Evolutionary conservation across 2,888 invertebrate genomes (phyloP).

Genomic region (Watsonalla binaria): DNA sequence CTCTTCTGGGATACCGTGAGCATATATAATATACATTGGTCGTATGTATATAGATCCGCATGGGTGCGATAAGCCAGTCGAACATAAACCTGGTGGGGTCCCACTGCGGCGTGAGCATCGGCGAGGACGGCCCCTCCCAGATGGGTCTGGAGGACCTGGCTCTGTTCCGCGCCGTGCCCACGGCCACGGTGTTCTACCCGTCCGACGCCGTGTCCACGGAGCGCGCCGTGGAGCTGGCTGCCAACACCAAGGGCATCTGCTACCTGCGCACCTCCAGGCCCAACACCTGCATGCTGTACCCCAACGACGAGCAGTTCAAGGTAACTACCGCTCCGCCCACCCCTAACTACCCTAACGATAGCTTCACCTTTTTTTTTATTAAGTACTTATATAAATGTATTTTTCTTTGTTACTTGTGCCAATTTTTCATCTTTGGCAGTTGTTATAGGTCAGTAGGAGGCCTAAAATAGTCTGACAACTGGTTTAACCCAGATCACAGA

Average conservation of each 20-base stretch:
- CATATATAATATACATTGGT: too few relatives aligned
- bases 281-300: conserved; percentile 91
- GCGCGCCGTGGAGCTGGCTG: conserved; percentile 96
- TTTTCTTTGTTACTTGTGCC: too few relatives aligned
- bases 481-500: too few relatives aligned
- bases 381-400: too few relatives aligned
- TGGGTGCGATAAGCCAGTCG: conserved; percentile 99
- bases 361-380: too few relatives aligned
- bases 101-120: conserved; percentile 98
- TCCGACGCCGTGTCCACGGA: conserved; percentile 96
- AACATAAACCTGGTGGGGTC: conserved; percentile 98
- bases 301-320: conserved; percentile 88
- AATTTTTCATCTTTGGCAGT: too few relatives aligned
- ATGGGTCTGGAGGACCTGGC: conserved; percentile 99
- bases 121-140: conserved; percentile 99
- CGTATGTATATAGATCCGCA: conserved; percentile 84
- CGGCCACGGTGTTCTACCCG: conserved; percentile 84
- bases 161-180: conserved; percentile 95
- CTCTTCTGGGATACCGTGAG: too few relatives aligned
- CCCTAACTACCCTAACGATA: background rate
- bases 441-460: too few relatives aligned
- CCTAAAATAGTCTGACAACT: too few relatives aligned
- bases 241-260: conserved; percentile 95
- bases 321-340: conserved; percentile 41
- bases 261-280: conserved; percentile 98